phyloP scores from a whole-genome alignment of 2,797 vertebrate species.

The Microctenopoma stevenorrisi region DNA sequence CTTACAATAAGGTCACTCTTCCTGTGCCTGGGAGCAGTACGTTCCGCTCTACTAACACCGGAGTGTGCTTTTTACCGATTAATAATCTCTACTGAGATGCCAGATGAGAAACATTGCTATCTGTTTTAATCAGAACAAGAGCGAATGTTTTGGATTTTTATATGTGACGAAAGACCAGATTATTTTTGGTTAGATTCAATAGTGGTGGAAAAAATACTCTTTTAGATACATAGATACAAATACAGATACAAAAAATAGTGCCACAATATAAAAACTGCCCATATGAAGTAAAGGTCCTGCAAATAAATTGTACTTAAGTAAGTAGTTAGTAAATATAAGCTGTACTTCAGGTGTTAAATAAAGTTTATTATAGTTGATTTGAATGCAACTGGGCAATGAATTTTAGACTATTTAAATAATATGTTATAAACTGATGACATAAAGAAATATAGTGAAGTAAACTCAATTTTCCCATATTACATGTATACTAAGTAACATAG shows the following conservation, averaged over 20 bases:
- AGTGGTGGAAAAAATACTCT: background rate
- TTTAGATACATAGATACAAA: background rate
- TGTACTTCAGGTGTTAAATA: too few relatives aligned
- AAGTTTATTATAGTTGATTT: too few relatives aligned
- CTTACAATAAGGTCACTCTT: conserved; percentile 60
- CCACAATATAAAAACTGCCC: background rate
- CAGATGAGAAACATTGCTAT: conserved; percentile 1
- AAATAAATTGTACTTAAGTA: background rate
- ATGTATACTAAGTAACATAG: too few relatives aligned
- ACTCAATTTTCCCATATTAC: too few relatives aligned
- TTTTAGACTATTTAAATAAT: too few relatives aligned
- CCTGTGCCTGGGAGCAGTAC: conserved; percentile 62
- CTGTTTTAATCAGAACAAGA: conserved; percentile 6
- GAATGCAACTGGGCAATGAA: too few relatives aligned
- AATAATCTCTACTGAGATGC: conserved; percentile 29
- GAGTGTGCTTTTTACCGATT: conserved; percentile 17
- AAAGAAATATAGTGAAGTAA: too few relatives aligned
- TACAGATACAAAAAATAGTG: background rate
- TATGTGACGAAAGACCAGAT: background rate
- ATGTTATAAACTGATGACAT: too few relatives aligned
- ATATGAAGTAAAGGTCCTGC: background rate
- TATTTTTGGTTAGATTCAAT: background rate
- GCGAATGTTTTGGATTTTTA: conserved; percentile 12
- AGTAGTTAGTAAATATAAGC: background rate
- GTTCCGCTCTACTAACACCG: conserved; percentile 43